Evolutionary conservation across 2,797 vertebrate species (phyloP).

Genomic region (Pogoniulus pusillus): DNA sequence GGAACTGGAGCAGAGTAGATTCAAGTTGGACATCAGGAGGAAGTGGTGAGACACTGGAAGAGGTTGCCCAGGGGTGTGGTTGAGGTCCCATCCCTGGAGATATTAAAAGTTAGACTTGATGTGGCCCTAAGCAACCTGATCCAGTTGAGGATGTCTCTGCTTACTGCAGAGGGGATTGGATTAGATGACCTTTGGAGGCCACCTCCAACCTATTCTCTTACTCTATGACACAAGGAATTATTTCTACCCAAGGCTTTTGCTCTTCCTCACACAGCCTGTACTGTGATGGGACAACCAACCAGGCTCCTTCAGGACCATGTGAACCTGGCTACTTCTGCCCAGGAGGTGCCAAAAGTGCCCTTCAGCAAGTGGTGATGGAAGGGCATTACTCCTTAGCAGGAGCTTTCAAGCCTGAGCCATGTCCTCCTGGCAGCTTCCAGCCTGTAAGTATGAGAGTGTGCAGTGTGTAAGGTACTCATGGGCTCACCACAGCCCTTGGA

Average conservation of each 20-base stretch:
- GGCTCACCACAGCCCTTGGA: not conserved
- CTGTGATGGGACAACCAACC: constrained; percentile 81
- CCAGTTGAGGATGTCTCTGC: no score
- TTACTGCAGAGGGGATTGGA: no score
- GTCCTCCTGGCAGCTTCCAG: constrained; percentile 86
- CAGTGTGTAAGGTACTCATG: not conserved
- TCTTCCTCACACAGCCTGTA: constrained; percentile 14
- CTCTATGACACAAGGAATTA: not conserved
- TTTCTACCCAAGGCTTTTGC: not conserved
- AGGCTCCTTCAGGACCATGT: constrained; percentile 82
- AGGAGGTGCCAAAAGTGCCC: constrained; percentile 78
- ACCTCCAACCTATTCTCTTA: no score
- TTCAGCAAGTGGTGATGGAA: constrained; percentile 80
- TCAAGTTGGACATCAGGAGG: no score
- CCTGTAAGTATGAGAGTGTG: constrained; percentile 70
- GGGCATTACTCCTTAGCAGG: constrained; percentile 82
- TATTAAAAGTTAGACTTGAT: no score
- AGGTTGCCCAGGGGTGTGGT: no score
- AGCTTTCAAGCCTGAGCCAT: constrained; percentile 78
- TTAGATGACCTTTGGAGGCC: no score
- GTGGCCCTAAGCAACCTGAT: no score
- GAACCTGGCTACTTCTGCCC: constrained; percentile 86
- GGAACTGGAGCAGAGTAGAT: no score
- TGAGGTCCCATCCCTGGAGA: no score
- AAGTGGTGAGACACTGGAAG: no score